A percentile compares a stretch with the other conserved stretches of the same genome.
These are phyloP conservation scores for Micropterix aruncella DNA, from an alignment of 2,888 invertebrate genomes.

Conservation along the genomic window DNA sequence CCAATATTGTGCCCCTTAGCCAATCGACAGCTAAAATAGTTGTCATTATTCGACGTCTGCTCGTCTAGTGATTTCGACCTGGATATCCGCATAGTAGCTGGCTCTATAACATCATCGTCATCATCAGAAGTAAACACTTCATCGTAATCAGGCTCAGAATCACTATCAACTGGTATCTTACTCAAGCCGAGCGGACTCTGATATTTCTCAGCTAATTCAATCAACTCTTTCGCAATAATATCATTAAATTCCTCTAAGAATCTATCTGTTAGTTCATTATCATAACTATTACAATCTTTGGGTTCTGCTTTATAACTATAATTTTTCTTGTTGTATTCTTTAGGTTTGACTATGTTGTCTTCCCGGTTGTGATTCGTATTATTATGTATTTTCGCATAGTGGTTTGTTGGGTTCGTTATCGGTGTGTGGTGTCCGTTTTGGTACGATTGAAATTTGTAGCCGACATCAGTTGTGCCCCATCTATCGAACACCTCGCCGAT, in stretches of 20 bases:
- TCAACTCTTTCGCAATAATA: not conserved
- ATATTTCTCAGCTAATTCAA: not conserved
- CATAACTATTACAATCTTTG: not conserved
- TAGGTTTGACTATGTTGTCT: not conserved
- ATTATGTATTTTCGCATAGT: not conserved
- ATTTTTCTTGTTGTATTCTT: not conserved
- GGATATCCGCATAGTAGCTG: not conserved
- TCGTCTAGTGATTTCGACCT: not conserved
- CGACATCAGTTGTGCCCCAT: constrained; percentile 12
- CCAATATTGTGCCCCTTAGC: not conserved
- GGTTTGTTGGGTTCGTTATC: not conserved
- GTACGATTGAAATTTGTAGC: not conserved
- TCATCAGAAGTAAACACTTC: constrained; percentile 13
- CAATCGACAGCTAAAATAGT: not conserved
- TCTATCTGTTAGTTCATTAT: not conserved
- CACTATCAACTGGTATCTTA: constrained; percentile 1
- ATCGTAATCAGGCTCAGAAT: constrained; percentile 12
- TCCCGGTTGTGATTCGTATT: not conserved
- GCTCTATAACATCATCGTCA: constrained; percentile 7
- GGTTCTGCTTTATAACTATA: too few relatives aligned
- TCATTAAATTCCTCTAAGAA: not conserved
- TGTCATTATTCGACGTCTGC: not conserved
- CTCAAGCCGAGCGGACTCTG: not conserved
- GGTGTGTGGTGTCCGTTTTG: not conserved
- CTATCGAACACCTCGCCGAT: constrained; percentile 21